Percentiles rank a stretch among this genome's conserved stretches.
phyloP scores from a whole-genome alignment of 2,888 invertebrate genomes.

The Metalampra italica region DNA sequence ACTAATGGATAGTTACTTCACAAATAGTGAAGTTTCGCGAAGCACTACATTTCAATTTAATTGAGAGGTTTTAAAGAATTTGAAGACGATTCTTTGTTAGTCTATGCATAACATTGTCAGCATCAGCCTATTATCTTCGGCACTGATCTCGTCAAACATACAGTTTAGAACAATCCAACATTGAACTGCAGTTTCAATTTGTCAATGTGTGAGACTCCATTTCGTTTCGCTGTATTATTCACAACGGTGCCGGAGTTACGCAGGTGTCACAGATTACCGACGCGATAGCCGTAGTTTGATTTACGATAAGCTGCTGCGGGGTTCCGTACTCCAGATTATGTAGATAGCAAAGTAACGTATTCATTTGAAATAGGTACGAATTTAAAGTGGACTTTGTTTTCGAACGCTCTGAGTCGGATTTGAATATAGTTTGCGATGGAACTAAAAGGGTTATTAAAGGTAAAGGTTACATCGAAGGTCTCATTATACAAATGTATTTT shows the following conservation, averaged over 20 bases:
- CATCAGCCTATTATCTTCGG: too few relatives aligned
- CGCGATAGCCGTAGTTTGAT: slow-evolving; percentile 8
- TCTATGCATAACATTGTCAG: too few relatives aligned
- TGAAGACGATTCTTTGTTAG: too few relatives aligned
- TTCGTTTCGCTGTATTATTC: slow-evolving; percentile 9
- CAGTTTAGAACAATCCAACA: not conserved
- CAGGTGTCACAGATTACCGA: slow-evolving; percentile 13
- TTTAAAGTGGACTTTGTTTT: not conserved
- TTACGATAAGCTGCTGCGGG: not conserved
- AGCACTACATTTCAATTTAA: too few relatives aligned
- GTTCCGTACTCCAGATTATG: slow-evolving; percentile 5
- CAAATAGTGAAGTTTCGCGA: too few relatives aligned
- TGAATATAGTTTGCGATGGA: not conserved
- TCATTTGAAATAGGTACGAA: slow-evolving; percentile 4
- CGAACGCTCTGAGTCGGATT: not conserved
- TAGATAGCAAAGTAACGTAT: slow-evolving; percentile 10
- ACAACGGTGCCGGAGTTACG: slow-evolving; percentile 7
- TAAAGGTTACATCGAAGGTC: too few relatives aligned
- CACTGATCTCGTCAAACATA: not conserved
- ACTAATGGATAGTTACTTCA: not conserved
- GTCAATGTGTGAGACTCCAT: slow-evolving; percentile 5
- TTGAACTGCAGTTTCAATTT: not conserved
- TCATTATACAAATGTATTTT: too few relatives aligned
- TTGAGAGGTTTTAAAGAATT: too few relatives aligned
- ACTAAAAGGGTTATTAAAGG: not conserved